Evolutionary conservation across 2,113 vertebrate species (phyloP), one percentile per base, ranked within the genome.

Genomic region (Sander vitreus): DNA sequence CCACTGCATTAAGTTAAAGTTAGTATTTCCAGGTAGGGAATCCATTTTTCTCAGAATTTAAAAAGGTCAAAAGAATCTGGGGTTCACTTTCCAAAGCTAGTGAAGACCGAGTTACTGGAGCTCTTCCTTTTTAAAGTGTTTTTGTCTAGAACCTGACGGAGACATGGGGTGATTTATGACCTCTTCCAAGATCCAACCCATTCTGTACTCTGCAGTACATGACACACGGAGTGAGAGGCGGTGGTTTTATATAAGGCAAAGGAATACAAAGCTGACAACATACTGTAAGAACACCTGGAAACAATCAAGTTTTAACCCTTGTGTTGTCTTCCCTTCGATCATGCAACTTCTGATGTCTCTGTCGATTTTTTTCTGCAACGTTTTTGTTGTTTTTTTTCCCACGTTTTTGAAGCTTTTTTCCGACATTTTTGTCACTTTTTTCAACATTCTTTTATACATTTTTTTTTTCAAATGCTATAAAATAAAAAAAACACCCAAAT

Each of bases 121-220:
- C 65, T 66, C 65, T 71, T 83, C 21, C 48, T 77, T 82, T 80
- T 18, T 25, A 71, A 82, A 27, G 25, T 25, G 33, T 66, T 86
- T 76, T 85, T 50, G 63, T 91, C 54, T 86, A 67, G 45, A 77
- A 55, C n/a, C 30, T 59, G 73, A 82, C 57, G 39, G 73, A 84
- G 21, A 72, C 16, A 43, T 43, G 45, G 33, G 36, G 6, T 1
- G 11, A 85, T 91, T 88, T 83, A 92, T 69, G 58, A 78, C 39
- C 62, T 77, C 39, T 6, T 84, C 39, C 23, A 39, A 19, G 10
- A 81, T 86, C 78, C 68, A 71, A 23, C 73, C 60, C 82, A 88
- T 78, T 62, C 36, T 85, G 73, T 60, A 51, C 19, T 33, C 36
- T 73, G 19, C 74, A 55, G 48, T 59, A 69, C 39, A 73, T 66